Base-by-base conservation (phyloP, 2,888 invertebrate species). In the Drosophila paranaensis region DNA sequence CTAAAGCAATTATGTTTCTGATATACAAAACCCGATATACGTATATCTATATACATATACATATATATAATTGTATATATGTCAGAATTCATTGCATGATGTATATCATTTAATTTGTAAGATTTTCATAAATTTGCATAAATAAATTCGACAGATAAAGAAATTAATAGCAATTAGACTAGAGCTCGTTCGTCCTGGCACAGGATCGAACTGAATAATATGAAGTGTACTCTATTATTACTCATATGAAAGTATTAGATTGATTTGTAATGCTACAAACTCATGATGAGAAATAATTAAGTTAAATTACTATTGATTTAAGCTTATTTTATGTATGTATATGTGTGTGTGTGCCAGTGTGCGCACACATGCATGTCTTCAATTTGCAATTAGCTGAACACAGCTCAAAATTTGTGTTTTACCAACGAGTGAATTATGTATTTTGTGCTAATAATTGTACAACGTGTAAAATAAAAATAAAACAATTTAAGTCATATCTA, bases 181-280 rank as follows among this genome's bases (percentile, higher is more conserved):
- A 57, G 56, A 48, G 43, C 43, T 53, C 30, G 54, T 39, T 57
- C 8, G 56, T 53, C 39, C 16, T 14, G 43, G 25, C 30, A 46
- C 20, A 1, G 48, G 48, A 48, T 37, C 13, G 20, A 43, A 45
- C 45, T 25, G 13, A 25, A 25, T 10, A 45, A 55, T 11, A 45
- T 55, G 37, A n/a, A 9, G 40, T 39, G 25, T 40, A 45, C 11
- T 27, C 57, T 37, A 64, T 71, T 60, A 65, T 56, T 71, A 63
- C 64, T 79, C 46, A 75, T 73, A 55, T 60, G 70, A 84, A 89
- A 84, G 89, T 85, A 89, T 89, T 89, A 89, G 55, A 67, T 66
- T 65, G 57, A 69, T 79, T 68, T 69, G 30, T 68, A 68, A 66
- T 65, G 53, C 60, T 78, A 75, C 61, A 70, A 66, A 43, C 50